A percentile compares a stretch with the other conserved stretches of the same genome.
phyloP scores from a whole-genome alignment of 2,797 vertebrate genomes.

The Urocyon cinereoargenteus region DNA sequence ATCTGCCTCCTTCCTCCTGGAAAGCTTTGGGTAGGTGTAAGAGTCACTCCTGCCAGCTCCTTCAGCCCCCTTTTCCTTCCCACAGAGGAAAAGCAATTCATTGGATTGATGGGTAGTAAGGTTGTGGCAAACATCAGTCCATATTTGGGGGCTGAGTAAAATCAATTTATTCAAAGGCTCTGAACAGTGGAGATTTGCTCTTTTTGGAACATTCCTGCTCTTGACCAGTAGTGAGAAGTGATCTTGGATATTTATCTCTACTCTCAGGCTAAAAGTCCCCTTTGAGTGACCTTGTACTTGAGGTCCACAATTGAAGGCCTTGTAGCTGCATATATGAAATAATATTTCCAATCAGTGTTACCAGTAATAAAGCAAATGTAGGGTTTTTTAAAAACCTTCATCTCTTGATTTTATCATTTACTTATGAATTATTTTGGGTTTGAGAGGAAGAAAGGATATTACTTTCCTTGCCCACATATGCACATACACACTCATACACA shows the following conservation, averaged over 20 bases:
- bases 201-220: background rate
- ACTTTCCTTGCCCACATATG: background rate
- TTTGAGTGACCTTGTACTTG: background rate
- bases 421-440: background rate
- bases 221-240: background rate
- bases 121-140: background rate
- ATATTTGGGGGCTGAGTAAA: background rate
- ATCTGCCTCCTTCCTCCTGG: background rate
- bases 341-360: background rate
- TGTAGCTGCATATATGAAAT: background rate
- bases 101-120: no score
- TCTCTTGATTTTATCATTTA: background rate
- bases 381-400: background rate
- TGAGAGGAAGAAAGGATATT: background rate
- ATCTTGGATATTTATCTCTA: constrained; percentile 1
- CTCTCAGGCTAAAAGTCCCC: background rate
- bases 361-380: background rate
- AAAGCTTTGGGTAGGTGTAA: background rate
- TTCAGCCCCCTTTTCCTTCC: background rate
- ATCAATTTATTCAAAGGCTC: background rate
- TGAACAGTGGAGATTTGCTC: background rate
- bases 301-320: background rate
- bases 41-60: background rate
- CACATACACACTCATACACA: background rate
- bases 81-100: background rate